Conservation (phyloP, 2,888 invertebrate genomes). For the Dinocampus coccinellae region DNA sequence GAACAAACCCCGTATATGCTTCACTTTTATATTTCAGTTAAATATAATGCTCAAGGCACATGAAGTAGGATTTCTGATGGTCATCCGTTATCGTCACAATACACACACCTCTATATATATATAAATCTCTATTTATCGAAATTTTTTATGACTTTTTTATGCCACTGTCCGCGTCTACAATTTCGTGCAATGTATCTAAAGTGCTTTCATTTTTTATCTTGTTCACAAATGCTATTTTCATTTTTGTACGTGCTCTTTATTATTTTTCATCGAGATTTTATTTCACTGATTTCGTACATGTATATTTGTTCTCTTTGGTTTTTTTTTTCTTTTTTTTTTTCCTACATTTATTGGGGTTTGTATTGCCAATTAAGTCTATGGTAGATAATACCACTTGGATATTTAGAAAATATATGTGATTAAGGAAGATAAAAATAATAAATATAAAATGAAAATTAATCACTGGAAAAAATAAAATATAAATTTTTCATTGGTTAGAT, state of each 20-base stretch:
- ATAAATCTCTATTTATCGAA: constrained; percentile 13
- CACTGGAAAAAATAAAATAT: too few species aligned
- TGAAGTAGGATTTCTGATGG: too few species aligned
- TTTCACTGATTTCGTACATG: neutral
- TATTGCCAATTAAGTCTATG: too few species aligned
- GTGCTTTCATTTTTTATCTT: constrained; percentile 14
- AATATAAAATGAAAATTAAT: too few species aligned
- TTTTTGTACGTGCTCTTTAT: constrained; percentile 11
- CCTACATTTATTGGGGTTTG: neutral
- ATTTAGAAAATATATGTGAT: too few species aligned
- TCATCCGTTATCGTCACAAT: neutral
- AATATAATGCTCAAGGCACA: neutral
- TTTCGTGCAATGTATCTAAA: constrained; percentile 28
- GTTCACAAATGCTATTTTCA: constrained; percentile 11
- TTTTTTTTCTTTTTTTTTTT: neutral
- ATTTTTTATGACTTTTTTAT: constrained; percentile 18
- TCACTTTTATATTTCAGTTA: neutral
- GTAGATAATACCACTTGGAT: too few species aligned
- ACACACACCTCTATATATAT: constrained; percentile 10
- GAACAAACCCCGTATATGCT: constrained; percentile 3
- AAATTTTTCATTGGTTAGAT: too few species aligned
- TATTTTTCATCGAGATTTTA: constrained; percentile 11
- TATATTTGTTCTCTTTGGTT: too few species aligned
- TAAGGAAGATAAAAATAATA: too few species aligned
- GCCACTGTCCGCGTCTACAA: constrained; percentile 6